Evolutionary conservation across 2,888 invertebrate species (phyloP).

Genomic region (Chrysolina oricalcia): DNA sequence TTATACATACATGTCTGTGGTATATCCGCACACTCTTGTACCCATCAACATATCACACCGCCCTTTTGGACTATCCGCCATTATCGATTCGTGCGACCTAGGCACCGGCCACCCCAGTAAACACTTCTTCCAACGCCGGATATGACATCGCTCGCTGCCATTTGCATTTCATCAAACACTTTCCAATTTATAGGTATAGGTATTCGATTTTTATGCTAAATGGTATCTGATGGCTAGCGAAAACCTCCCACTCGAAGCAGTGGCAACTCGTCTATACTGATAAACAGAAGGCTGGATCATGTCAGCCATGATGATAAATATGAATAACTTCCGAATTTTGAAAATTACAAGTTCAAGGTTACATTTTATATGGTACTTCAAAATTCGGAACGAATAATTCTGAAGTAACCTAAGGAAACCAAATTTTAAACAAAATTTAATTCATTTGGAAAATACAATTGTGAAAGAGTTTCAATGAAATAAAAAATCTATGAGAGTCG

Average conservation of each 20-base stretch:
- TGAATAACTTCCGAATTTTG: too few species aligned
- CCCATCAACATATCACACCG: constrained; percentile 40
- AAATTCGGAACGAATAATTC: too few species aligned
- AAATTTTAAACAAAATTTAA: too few species aligned
- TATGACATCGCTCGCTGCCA: constrained; percentile 53
- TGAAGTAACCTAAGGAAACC: too few species aligned
- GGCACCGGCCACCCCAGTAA: constrained; percentile 39
- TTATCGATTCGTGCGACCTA: constrained; percentile 15
- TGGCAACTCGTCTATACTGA: not conserved
- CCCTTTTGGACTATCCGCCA: constrained; percentile 8
- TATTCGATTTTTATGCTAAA: constrained; percentile 55
- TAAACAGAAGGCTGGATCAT: too few species aligned
- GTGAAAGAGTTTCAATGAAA: too few species aligned
- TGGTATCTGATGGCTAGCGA: constrained; percentile 50
- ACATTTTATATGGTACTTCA: too few species aligned
- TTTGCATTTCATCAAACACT: constrained; percentile 57
- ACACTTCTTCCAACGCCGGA: constrained; percentile 53
- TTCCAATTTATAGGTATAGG: constrained; percentile 51
- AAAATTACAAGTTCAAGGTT: too few species aligned
- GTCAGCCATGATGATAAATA: too few species aligned
- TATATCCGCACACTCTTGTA: constrained; percentile 40
- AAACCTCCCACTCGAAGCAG: not conserved
- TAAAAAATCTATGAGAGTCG: too few species aligned
- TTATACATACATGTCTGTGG: not conserved
- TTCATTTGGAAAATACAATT: too few species aligned